Base-by-base conservation (phyloP, 2,888 invertebrate genomes). In the Octonoba sinensis region DNA sequence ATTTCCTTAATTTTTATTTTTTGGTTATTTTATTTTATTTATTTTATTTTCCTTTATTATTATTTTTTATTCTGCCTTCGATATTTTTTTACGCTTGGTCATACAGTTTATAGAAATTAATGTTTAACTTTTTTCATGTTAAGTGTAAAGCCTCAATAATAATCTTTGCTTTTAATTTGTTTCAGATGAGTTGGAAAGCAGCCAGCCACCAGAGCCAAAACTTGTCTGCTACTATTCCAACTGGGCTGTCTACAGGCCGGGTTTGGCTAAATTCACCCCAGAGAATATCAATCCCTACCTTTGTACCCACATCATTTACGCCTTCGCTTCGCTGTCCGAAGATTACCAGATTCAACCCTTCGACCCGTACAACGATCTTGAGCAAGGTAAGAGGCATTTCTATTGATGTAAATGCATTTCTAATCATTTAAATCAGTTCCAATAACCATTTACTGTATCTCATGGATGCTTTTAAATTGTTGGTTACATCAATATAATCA, bases 251-350 rank as follows among this genome's bases (percentile, higher is more conserved):
- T 87, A 87, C 65, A 77, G 87, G 20, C 96, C 95, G 2, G 96
- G 96, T 71, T 93, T 94, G 6, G 96, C 96, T 66, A 94, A 95
- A 88, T 96, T 95, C 90, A 94, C 93, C 87, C 96, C 96, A 0
- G 95, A 96, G 89, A 96, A 96, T 88, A 96, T 96, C 88, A 96
- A 96, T 91, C 96, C 96, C 0, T 96, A 96, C 88, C 91, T 96
- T 81, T 96, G 96, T 90, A 84, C 84, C n/a, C 84, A 84, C 56
- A 56, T 84, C 47, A 79, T 84, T 3, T 84, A 84, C 16, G 85
- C 85, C 12, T 85, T 85, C 27, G 85, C 82, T 15, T 82, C 84
- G 12, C 67, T 85, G 12, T 82, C 83, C 83, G 95, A 95, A 89
- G 96, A 96, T 87, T 96, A 95, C 89, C 93, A 94, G 20, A 91